Evolutionary conservation across 1,140 invertebrate species (phyloP), one percentile per base, ranked within the genome.

Genomic region (Scaptomyza graminum): DNA sequence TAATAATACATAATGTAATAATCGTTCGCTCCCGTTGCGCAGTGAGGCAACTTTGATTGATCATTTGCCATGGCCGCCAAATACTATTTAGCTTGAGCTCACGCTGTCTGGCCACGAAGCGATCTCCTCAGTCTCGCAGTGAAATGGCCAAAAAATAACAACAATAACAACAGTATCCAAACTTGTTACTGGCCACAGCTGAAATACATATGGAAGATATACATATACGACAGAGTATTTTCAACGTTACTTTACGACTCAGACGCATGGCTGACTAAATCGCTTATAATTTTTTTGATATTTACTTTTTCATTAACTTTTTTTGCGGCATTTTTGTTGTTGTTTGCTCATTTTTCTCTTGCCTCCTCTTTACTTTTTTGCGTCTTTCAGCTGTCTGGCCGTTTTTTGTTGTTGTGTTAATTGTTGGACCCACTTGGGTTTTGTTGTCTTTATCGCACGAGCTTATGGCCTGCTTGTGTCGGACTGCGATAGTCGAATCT

Each of bases 231-330:
- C n/a, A n/a, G n/a, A n/a, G n/a, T n/a, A 67, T 68, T 28, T 18
- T 11, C 25, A 46, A 28, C 7, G 43, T 25, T 52, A 25, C 50
- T 75, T 71, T 70, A 75, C 73, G 61, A 66, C 62, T 65, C 64
- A 37, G 57, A 50, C 63, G 56, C 64, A 65, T 73, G 63, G 64
- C 64, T 73, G 69, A 56, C 56, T 44, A 67, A 73, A 73, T 68
- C 70, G 70, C 69, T 73, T 73, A 73, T 68, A 16, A 50, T 62
- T 77, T 71, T 34, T 31, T 31, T 31, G 1, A 61, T 85, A 85
- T 85, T 85, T 85, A 85, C 78, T 75, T 85, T 87, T 87, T 87
- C 70, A 85, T 85, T 85, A 85, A 85, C 82, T 69, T 78, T 85
- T 85, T 87, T 85, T 74, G 81, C 77, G 74, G 77, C 78, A 5